Base-by-base conservation (phyloP, 2,888 invertebrate genomes). In the Calameuta idolon region DNA sequence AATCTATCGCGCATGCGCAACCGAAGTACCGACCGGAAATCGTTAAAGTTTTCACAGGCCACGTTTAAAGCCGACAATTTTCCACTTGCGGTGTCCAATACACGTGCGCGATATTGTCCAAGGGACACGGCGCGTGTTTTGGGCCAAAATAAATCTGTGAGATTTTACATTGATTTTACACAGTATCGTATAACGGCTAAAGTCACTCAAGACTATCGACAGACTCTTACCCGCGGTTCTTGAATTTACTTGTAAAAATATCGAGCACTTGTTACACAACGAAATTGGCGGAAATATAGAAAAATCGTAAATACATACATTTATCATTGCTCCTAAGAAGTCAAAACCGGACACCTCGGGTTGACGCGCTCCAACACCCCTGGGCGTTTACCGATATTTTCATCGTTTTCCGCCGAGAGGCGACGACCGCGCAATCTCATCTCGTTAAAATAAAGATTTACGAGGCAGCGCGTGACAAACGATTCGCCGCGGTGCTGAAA, bases 21-120 rank as follows among this genome's bases (percentile, higher is more conserved):
- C 55, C 33, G 31, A 77, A 77, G 80, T 79, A 76, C 71, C 78
- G 79, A 78, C 78, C 83, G 83, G 81, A 83, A 82, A 80, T 82
- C 83, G 81, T 83, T 81, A 79, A 80, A 83, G 80, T 79, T 80
- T 80, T 77, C 74, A 78, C 79, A 77, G 77, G 76, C 69, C 79
- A 73, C 75, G 68, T 69, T 78, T 75, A 79, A 79, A 80, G 79
- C 78, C 79, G 81, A 81, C 79, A 78, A 68, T 73, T 75, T 33
- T 73, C 75, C 77, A 75, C 79, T 79, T 9, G 55, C 23, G 55
- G 55, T 55, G 9, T 1, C 55, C 2, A 55, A 23, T 55, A 23
- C 55, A 23, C 23, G 23, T 55, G 23, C 15, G 23, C 5, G 23
- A 9, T 55, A 23, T 55, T 55, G 23, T 23, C 3, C 9, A 23